phyloP scores from a whole-genome alignment of 2,113 vertebrate genomes.

The Indicator maculatus region DNA sequence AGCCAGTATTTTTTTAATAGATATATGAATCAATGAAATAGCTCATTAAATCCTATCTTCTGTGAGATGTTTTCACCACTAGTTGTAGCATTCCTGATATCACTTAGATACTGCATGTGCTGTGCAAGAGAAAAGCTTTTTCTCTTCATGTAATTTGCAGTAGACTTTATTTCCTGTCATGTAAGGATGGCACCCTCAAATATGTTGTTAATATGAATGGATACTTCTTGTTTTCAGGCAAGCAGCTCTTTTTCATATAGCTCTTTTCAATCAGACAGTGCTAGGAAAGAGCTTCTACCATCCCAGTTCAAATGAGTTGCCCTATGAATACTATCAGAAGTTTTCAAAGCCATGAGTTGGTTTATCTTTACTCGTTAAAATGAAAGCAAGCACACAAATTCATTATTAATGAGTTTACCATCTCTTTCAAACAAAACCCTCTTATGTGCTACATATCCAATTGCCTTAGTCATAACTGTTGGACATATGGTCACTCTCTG shows the following conservation, averaged over 20 bases:
- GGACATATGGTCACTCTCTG: background rate
- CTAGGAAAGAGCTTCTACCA: background rate
- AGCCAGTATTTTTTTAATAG: background rate
- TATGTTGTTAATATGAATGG: background rate
- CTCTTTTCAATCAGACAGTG: background rate
- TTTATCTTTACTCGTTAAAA: conserved; percentile 17
- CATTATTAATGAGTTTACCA: background rate
- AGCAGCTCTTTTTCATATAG: background rate
- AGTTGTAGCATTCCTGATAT: background rate
- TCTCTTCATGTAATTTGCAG: background rate
- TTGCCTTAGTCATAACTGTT: background rate
- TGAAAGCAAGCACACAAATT: background rate
- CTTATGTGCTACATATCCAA: background rate
- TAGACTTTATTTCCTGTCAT: background rate
- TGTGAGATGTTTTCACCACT: background rate
- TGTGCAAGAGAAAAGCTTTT: background rate
- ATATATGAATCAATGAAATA: background rate
- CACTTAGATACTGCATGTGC: background rate
- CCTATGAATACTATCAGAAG: background rate
- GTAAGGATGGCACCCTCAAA: background rate
- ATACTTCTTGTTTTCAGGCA: background rate
- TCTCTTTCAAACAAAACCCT: background rate
- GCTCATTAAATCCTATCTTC: background rate
- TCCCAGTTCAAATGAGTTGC: background rate
- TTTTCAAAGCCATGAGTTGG: background rate